These are phyloP conservation scores for Cochlearius cochlearius DNA, from an alignment of 2,113 vertebrate genomes.

Conservation along the genomic window DNA sequence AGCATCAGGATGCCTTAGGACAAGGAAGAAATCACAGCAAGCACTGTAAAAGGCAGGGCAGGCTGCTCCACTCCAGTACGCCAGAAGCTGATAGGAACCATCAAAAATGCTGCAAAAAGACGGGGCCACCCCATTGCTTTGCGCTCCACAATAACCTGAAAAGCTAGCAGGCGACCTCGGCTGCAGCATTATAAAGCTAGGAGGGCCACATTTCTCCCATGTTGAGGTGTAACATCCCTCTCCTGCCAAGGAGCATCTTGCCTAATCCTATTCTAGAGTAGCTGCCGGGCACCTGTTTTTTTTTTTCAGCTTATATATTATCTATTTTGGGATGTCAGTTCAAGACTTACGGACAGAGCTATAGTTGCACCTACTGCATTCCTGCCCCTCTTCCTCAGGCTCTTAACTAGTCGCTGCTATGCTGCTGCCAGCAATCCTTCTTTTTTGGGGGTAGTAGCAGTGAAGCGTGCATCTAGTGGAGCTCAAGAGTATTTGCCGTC, in stretches of 20 bases:
- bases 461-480: neutral
- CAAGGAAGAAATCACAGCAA: neutral
- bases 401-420: neutral
- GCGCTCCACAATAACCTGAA: neutral
- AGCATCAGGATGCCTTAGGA: neutral
- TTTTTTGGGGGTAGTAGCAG: neutral
- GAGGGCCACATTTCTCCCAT: neutral
- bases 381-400: neutral
- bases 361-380: neutral
- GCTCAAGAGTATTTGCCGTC: neutral
- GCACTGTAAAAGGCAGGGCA: neutral
- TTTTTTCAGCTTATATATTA: neutral
- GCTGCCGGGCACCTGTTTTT: neutral
- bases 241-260: neutral
- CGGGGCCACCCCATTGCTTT: rapidly evolving
- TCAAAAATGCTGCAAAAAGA: neutral
- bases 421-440: neutral
- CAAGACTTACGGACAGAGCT: neutral
- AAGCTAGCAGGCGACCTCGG: neutral
- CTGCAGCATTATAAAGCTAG: neutral
- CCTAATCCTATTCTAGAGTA: neutral
- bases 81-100: neutral
- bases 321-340: neutral
- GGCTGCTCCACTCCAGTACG: neutral
- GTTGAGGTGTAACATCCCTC: neutral